These are phyloP conservation scores for Pelagia noctiluca DNA, from an alignment of 30 jellyfish, hydroid and myxozoan species.

Conservation along the genomic window DNA sequence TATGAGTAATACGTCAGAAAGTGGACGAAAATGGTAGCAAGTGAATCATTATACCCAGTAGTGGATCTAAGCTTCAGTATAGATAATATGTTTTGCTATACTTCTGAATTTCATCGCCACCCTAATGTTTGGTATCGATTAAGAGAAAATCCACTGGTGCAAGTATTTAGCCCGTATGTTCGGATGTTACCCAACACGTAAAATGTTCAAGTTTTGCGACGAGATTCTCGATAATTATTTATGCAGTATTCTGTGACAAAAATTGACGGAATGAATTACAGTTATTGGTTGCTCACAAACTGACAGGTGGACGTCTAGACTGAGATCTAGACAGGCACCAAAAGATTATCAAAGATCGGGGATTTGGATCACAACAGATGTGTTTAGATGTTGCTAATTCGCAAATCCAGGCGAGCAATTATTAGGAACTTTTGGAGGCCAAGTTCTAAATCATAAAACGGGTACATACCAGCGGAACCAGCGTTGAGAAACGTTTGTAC, in stretches of 20 bases:
- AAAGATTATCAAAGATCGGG: not conserved
- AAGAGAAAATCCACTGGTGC: not conserved
- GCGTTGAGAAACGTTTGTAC: not conserved
- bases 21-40: too few relatives aligned
- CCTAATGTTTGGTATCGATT: not conserved
- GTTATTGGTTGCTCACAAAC: not conserved
- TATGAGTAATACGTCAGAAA: too few relatives aligned
- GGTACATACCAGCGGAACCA: not conserved
- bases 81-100: not conserved
- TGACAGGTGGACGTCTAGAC: conserved; percentile 4
- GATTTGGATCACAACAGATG: not conserved
- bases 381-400: not conserved
- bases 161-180: not conserved
- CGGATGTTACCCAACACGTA: not conserved
- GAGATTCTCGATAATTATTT: not conserved
- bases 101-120: not conserved
- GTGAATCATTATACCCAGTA: too few relatives aligned
- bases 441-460: not conserved
- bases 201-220: not conserved
- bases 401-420: not conserved
- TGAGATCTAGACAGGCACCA: not conserved
- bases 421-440: not conserved
- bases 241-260: not conserved
- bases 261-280: not conserved
- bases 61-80: too few relatives aligned